A percentile compares a stretch with the other conserved stretches of the same genome.
These are phyloP conservation scores for Eupeodes luniger DNA, from an alignment of 2,888 invertebrate genomes.

Conservation along the genomic window DNA sequence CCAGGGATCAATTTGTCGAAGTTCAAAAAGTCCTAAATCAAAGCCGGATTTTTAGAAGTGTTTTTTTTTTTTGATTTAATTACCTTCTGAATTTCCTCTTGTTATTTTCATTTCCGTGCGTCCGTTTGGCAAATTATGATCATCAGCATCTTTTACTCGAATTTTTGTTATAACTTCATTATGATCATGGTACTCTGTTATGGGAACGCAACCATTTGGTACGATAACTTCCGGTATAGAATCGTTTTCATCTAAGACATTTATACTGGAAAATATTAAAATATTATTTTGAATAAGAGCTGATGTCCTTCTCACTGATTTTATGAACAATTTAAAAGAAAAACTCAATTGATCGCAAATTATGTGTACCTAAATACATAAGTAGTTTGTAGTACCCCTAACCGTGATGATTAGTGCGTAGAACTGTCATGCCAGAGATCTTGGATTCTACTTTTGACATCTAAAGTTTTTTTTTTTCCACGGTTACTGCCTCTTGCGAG, in stretches of 20 bases:
- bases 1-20: conserved; percentile 90
- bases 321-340: too few species aligned
- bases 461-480: too few species aligned
- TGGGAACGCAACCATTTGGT: conserved; percentile 89
- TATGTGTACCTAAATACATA: too few species aligned
- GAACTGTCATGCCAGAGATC: too few species aligned
- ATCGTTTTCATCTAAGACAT: conserved; percentile 93
- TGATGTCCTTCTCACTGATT: too few species aligned
- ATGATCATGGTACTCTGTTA: conserved; percentile 95
- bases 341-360: too few species aligned
- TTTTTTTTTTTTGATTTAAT: background rate
- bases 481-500: too few species aligned
- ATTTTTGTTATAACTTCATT: conserved; percentile 91
- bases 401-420: too few species aligned
- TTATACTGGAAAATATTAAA: conserved; percentile 86
- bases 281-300: too few species aligned
- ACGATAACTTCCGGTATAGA: conserved; percentile 90
- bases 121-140: conserved; percentile 92
- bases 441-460: too few species aligned
- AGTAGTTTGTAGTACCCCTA: too few species aligned
- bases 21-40: conserved; percentile 87
- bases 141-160: conserved; percentile 93
- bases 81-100: conserved; percentile 89
- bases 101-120: conserved; percentile 89
- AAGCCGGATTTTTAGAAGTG: conserved; percentile 1